A percentile compares a stretch with the other conserved stretches of the same genome.
Conservation (phyloP, 2,888 invertebrate species). For the Zele albiditarsus region DNA sequence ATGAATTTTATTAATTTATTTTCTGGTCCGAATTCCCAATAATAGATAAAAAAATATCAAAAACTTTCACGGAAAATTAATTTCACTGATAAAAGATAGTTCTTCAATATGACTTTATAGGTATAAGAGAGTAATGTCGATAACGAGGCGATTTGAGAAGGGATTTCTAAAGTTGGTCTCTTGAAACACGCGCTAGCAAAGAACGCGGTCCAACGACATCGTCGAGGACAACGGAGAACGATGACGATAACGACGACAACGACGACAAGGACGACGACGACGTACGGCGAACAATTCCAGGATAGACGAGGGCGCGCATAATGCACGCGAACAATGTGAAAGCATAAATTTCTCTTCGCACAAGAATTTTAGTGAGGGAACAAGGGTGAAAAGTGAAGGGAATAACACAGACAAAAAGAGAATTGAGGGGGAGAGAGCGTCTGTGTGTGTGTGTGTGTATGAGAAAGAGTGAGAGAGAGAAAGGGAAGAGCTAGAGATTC, state of each 20-base stretch:
- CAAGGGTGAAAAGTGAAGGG: constrained; percentile 10
- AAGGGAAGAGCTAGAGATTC: constrained; percentile 35
- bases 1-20: too few relatives aligned
- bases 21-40: not conserved
- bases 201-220: constrained; percentile 1
- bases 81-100: constrained; percentile 9
- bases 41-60: not conserved
- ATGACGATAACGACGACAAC: constrained; percentile 7
- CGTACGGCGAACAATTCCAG: constrained; percentile 47
- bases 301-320: constrained; percentile 51
- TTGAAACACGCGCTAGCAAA: constrained; percentile 22
- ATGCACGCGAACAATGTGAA: constrained; percentile 54
- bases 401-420: not conserved
- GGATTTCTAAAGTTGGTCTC: constrained; percentile 15
- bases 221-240: constrained; percentile 28
- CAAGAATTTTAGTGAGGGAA: constrained; percentile 36
- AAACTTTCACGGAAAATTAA: not conserved
- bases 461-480: constrained; percentile 21
- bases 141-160: constrained; percentile 24
- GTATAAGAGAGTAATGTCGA: constrained; percentile 32
- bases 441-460: constrained; percentile 35
- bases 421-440: constrained; percentile 43
- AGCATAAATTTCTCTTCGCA: constrained; percentile 53
- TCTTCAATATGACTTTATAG: constrained; percentile 1
- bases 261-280: not conserved